phyloP scores from a whole-genome alignment of 2,113 vertebrate genomes.

The Engystomops pustulosus region DNA sequence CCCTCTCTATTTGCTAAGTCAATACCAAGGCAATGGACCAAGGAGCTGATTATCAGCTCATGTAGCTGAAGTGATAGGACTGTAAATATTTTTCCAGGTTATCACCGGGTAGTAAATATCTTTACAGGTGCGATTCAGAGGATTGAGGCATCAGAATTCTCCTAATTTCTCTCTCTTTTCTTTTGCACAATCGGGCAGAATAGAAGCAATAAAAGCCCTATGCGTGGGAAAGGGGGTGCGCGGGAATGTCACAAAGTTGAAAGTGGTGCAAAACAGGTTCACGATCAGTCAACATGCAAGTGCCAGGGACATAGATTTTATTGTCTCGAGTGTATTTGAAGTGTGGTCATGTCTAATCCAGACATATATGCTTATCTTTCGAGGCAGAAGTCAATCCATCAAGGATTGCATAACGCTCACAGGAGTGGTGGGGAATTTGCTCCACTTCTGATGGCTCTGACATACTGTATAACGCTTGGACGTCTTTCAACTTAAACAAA shows the following conservation, averaged over 20 bases:
- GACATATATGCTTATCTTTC: conserved; percentile 64
- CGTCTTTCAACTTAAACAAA: conserved; percentile 55
- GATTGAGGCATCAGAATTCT: conserved; percentile 62
- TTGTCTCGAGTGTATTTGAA: conserved; percentile 56
- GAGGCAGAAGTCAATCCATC: conserved; percentile 65
- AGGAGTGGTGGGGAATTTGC: conserved; percentile 50
- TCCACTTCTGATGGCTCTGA: conserved; percentile 61
- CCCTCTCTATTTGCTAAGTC: conserved; percentile 60
- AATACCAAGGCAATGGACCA: conserved; percentile 55
- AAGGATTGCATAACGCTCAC: conserved; percentile 65
- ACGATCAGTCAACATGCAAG: conserved; percentile 60
- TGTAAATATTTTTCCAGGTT: conserved; percentile 69
- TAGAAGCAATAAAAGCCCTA: conserved; percentile 55
- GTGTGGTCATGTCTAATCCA: conserved; percentile 59
- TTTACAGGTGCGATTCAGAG: conserved; percentile 66
- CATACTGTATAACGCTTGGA: conserved; percentile 61
- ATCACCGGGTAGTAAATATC: conserved; percentile 66
- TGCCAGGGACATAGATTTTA: conserved; percentile 44
- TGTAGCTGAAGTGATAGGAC: conserved; percentile 60
- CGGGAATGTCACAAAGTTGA: conserved; percentile 58
- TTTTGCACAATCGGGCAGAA: conserved; percentile 55
- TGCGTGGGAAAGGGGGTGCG: conserved; percentile 57
- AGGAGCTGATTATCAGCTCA: conserved; percentile 61
- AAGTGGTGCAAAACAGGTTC: conserved; percentile 59
- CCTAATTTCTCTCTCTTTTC: conserved; percentile 62